Evolutionary conservation across 2,888 invertebrate genomes (phyloP).

Genomic region (Dione vanillae): DNA sequence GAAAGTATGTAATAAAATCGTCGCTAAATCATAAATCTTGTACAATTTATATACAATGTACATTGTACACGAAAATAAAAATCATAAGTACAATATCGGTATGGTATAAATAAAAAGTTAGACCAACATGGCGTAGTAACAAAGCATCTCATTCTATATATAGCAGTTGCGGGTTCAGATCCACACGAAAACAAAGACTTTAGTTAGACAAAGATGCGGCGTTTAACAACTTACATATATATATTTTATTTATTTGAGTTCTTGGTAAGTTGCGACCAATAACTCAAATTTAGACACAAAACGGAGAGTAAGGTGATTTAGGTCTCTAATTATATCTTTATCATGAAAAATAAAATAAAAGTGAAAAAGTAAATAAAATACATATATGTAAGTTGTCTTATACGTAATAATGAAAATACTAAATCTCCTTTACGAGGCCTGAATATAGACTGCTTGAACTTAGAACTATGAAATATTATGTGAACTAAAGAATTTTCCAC

Average conservation of each 20-base stretch:
- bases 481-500: constrained; percentile 21
- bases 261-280: too few species aligned
- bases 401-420: constrained; percentile 41
- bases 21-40: constrained; percentile 16
- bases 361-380: neutral
- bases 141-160: neutral
- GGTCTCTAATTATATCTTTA: too few species aligned
- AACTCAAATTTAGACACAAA: too few species aligned
- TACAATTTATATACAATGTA: neutral
- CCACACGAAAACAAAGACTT: too few species aligned
- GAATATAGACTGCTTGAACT: constrained; percentile 40
- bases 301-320: too few species aligned
- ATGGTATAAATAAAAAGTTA: neutral
- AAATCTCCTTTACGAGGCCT: constrained; percentile 41
- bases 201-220: too few species aligned
- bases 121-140: neutral
- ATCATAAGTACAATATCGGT: neutral
- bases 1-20: constrained; percentile 1
- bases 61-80: constrained; percentile 2
- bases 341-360: too few species aligned
- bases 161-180: too few species aligned
- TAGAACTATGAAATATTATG: constrained; percentile 23
- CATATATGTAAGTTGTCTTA: constrained; percentile 23
- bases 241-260: too few species aligned
- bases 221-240: too few species aligned